phyloP scores from a whole-genome alignment of 2,797 vertebrate genomes.

The Lateolabrax maculatus region DNA sequence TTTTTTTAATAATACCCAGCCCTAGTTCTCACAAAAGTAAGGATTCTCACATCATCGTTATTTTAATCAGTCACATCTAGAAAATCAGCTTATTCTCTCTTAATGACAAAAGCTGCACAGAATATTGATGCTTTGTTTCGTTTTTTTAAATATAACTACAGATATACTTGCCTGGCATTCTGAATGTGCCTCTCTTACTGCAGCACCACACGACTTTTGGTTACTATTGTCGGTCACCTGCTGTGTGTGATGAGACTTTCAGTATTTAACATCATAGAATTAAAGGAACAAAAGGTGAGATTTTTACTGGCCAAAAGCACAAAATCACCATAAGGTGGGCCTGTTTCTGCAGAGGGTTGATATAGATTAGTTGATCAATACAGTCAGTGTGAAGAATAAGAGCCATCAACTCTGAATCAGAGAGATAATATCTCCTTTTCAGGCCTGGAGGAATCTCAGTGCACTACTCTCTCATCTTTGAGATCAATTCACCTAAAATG shows the following conservation, averaged over 20 bases:
- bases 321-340: not conserved
- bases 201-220: not conserved
- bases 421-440: slow-evolving; percentile 24
- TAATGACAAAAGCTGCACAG: slow-evolving; percentile 19
- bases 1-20: too few relatives aligned
- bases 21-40: slow-evolving; percentile 38
- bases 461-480: slow-evolving; percentile 88
- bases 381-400: not conserved
- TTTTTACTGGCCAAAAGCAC: not conserved
- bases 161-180: not conserved
- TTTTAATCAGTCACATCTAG: slow-evolving; percentile 44
- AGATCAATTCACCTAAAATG: slow-evolving; percentile 79
- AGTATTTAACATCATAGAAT: too few relatives aligned
- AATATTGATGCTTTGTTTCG: slow-evolving; percentile 49
- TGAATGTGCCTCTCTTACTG: not conserved
- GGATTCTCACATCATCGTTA: slow-evolving; percentile 16
- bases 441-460: slow-evolving; percentile 89
- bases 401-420: not conserved
- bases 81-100: slow-evolving; percentile 45
- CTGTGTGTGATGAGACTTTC: not conserved
- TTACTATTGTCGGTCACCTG: not conserved
- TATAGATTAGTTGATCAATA: slow-evolving; percentile 12
- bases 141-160: not conserved
- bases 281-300: not conserved
- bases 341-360: not conserved